Percentiles rank a stretch among this genome's conserved stretches.
phyloP scores from a whole-genome alignment of 2,888 invertebrate genomes.

The Calephelis perditalis region DNA sequence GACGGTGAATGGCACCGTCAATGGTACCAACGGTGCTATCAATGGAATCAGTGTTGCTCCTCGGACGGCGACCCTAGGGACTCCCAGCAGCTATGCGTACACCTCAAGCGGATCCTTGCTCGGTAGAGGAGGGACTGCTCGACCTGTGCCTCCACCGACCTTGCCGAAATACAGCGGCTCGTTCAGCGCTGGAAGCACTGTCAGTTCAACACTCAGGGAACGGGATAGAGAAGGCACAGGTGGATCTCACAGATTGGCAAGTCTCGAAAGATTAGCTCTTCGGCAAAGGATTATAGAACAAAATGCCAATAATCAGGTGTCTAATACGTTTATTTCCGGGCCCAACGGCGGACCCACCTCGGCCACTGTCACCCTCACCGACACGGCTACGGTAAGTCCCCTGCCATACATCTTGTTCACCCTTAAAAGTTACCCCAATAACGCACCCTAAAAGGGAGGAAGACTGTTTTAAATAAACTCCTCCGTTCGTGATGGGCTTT shows the following conservation, averaged over 20 bases:
- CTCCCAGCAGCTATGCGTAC: slow-evolving; percentile 81
- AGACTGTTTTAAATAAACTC: slow-evolving; percentile 6
- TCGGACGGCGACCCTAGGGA: slow-evolving; percentile 69
- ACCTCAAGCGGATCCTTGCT: slow-evolving; percentile 80
- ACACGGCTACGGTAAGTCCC: slow-evolving; percentile 78
- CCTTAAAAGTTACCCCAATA: slow-evolving; percentile 68
- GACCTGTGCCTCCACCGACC: slow-evolving; percentile 87
- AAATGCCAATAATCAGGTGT: slow-evolving; percentile 71
- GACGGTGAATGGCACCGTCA: slow-evolving; percentile 73
- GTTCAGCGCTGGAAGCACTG: slow-evolving; percentile 80
- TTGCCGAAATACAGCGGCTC: slow-evolving; percentile 88
- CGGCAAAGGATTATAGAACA: slow-evolving; percentile 89
- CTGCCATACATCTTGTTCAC: slow-evolving; percentile 60
- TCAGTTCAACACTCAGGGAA: slow-evolving; percentile 79
- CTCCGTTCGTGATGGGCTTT: neutral
- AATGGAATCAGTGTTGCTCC: slow-evolving; percentile 68
- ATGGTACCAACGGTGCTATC: slow-evolving; percentile 64
- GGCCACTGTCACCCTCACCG: slow-evolving; percentile 73
- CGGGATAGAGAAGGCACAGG: slow-evolving; percentile 83
- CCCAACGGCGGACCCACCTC: slow-evolving; percentile 63
- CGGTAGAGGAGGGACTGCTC: slow-evolving; percentile 79
- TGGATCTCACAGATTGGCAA: slow-evolving; percentile 88
- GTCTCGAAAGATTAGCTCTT: slow-evolving; percentile 89
- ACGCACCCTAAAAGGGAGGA: slow-evolving; percentile 60
- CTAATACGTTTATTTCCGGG: slow-evolving; percentile 42